Evolutionary conservation across 2,113 vertebrate species (phyloP), one percentile per base, ranked within the genome.

Genomic region (Forbesichthys agassizii): DNA sequence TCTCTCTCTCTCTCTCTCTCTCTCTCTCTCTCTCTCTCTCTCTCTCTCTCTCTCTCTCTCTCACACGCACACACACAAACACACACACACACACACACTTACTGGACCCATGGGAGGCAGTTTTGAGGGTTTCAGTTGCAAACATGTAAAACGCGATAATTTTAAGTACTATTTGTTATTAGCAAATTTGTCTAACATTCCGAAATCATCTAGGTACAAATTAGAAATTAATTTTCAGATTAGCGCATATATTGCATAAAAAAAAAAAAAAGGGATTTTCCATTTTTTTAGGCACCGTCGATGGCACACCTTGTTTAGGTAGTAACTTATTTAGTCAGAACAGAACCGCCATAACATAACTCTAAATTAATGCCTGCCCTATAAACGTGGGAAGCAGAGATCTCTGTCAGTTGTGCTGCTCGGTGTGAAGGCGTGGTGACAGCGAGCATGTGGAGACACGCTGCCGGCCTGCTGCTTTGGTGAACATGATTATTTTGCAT

Each of bases 341-440:
- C 78, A 77, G 75, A 84, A 66, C 78, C 69, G 69, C 66, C 63
- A 75, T 62, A 57, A 81, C 79, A 79, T 62, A 57, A 81, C 79
- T 78, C 74, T n/a, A 53, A 75, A 76, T 56, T 51, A 63, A 65
- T 62, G 78, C 52, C 49, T 66, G 69, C 69, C 67, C 80, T 78
- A 80, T 80, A 68, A 70, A 68, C 69, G n/a, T 33, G 11, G 73
- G 64, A 70, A 70, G 51, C 64, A 83, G 82, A 84, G 86, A 81
- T 79, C 16, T 55, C 72, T 80, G 82, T 81, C 79, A 49, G 75
- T 59, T 53, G 52, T n/a, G n/a, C 52, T 13, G 52, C 11, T 53
- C 52, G n/a, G 52, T 84, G 77, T 85, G 75, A 89, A 93, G 91
- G 93, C 73, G 92, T 92, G 92, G 91, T 92, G 91, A 92, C 88